Evolutionary conservation across 2,888 invertebrate species (phyloP).

Genomic region (Agonopterix arenella): DNA sequence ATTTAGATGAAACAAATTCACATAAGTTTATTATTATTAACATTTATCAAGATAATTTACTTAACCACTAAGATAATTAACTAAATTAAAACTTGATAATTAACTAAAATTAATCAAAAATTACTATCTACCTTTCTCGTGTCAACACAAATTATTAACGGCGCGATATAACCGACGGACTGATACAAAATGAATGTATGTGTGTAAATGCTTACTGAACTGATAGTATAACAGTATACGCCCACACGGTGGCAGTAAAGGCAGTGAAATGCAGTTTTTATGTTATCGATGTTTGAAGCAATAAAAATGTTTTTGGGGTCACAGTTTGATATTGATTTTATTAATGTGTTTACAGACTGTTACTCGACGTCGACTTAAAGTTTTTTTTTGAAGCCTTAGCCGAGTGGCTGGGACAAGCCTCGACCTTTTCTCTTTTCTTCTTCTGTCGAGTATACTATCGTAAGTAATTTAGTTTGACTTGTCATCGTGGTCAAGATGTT

Average conservation of each 20-base stretch:
- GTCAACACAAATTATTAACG: conserved; percentile 2
- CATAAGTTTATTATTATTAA: too few species aligned
- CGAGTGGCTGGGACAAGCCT: too few species aligned
- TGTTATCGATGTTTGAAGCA: neutral
- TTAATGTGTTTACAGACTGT: too few species aligned
- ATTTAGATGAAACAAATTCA: too few species aligned
- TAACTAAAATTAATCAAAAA: neutral
- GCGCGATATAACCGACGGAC: neutral
- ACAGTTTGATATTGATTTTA: too few species aligned
- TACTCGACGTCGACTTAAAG: too few species aligned
- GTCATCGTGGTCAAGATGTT: too few species aligned
- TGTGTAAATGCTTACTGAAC: neutral
- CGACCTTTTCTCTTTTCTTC: too few species aligned
- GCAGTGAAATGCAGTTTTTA: neutral
- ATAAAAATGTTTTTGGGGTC: neutral
- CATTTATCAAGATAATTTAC: neutral
- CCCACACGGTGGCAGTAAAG: conserved; percentile 2
- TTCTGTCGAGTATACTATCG: too few species aligned
- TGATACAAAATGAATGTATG: neutral
- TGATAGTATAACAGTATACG: conserved; percentile 3
- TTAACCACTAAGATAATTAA: neutral
- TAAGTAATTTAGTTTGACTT: too few species aligned
- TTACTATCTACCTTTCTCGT: neutral
- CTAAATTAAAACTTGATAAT: neutral
- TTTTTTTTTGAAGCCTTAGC: too few species aligned